Evolutionary conservation across 2,888 invertebrate species (phyloP).

Genomic region (Erynnis tages): DNA sequence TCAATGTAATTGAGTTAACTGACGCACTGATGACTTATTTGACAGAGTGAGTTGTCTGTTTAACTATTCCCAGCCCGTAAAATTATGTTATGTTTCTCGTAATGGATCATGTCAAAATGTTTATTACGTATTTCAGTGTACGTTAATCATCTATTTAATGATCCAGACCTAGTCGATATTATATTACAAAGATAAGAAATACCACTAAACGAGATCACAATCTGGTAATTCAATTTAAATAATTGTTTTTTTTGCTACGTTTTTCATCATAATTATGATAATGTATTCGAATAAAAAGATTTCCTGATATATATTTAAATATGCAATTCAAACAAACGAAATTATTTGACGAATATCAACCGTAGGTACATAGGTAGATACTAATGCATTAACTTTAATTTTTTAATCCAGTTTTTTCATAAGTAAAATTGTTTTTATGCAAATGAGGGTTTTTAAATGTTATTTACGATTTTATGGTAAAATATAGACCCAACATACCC

Average conservation of each 20-base stretch:
- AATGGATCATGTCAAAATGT: conserved; percentile 41
- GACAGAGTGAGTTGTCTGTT: conserved; percentile 73
- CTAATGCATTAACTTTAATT: no score
- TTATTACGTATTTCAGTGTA: conserved; percentile 33
- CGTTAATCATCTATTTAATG: conserved; percentile 24
- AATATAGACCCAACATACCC: no score
- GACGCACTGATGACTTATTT: conserved; percentile 80
- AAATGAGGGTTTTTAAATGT: no score
- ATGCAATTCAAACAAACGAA: no score
- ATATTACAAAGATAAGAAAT: conserved; percentile 19
- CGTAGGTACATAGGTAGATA: no score
- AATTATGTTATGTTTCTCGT: conserved; percentile 39
- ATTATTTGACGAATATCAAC: no score
- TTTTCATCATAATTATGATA: neutral
- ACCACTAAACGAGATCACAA: neutral
- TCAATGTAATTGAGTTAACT: conserved; percentile 79
- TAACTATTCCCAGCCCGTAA: conserved; percentile 45
- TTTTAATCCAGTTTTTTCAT: no score
- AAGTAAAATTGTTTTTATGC: no score
- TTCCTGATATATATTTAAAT: no score
- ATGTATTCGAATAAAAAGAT: no score
- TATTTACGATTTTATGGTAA: no score
- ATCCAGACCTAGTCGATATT: neutral
- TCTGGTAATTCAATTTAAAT: neutral
- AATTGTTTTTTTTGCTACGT: neutral